Evolutionary conservation across 1,140 invertebrate genomes (phyloP).

Genomic region (Leptinotarsa lineolata): DNA sequence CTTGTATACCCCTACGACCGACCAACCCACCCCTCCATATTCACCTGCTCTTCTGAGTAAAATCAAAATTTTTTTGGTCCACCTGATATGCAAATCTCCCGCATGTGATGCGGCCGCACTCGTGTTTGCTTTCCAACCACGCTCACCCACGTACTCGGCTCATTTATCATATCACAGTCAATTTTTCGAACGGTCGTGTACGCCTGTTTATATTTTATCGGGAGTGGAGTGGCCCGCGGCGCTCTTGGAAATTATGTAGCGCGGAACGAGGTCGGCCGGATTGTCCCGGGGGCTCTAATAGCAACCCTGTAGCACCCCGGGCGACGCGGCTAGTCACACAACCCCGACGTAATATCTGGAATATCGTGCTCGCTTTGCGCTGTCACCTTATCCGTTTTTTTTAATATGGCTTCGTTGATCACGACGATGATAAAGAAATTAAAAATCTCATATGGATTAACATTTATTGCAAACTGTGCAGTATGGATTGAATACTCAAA

Average conservation of each 20-base stretch:
- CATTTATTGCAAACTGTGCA: no score
- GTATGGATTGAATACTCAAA: no score
- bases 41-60: no score
- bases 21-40: no score
- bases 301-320: constrained; percentile 34
- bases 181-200: constrained; percentile 38
- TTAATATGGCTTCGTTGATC: background rate
- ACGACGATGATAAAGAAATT: no score
- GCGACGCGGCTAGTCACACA: constrained; percentile 28
- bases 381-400: background rate
- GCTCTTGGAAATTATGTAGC: constrained; percentile 45
- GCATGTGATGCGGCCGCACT: no score
- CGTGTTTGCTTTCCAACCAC: constrained; percentile 15
- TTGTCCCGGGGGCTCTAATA: constrained; percentile 37
- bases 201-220: constrained; percentile 44
- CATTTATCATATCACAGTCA: constrained; percentile 40
- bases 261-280: constrained; percentile 45
- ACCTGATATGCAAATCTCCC: no score
- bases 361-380: background rate
- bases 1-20: no score
- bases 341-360: constrained; percentile 14
- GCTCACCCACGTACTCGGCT: constrained; percentile 34
- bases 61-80: no score
- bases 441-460: no score
- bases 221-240: constrained; percentile 34